Percentiles rank a stretch among this genome's conserved stretches.
Conservation (phyloP, 1,140 invertebrate genomes). For the Nasonia giraulti region DNA sequence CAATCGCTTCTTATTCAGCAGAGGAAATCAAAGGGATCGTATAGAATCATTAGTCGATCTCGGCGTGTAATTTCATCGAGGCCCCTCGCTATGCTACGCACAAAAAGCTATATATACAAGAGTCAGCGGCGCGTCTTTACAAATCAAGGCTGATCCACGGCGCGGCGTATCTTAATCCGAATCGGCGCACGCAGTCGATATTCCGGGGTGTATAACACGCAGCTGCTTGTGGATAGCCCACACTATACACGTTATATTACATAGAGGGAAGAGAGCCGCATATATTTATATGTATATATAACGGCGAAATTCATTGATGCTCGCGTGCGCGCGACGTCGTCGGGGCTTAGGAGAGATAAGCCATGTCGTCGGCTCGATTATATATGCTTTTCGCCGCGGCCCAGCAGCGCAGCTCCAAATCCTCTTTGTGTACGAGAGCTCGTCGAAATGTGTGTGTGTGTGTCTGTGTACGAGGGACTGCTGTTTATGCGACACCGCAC, state of each 20-base stretch:
- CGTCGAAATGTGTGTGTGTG: not conserved
- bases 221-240: not conserved
- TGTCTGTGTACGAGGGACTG: not conserved
- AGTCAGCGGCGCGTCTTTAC: not conserved
- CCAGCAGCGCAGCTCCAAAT: not conserved
- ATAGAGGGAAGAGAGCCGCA: not conserved
- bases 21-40: no score
- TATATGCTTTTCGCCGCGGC: constrained; percentile 58
- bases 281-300: constrained; percentile 2
- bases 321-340: constrained; percentile 52
- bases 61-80: not conserved
- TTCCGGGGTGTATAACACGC: not conserved
- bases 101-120: not conserved
- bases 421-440: not conserved
- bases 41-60: no score
- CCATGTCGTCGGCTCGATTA: constrained; percentile 70
- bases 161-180: not conserved
- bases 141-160: not conserved
- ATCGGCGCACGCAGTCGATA: not conserved
- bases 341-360: constrained; percentile 67
- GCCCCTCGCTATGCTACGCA: no score
- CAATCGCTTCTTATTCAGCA: no score
- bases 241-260: not conserved
- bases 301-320: constrained; percentile 62
- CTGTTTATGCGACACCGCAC: not conserved